A percentile compares a stretch with the other conserved stretches of the same genome.
These are phyloP conservation scores for Dysmachus trigonus DNA, from an alignment of 2,888 invertebrate genomes.

Conservation along the genomic window DNA sequence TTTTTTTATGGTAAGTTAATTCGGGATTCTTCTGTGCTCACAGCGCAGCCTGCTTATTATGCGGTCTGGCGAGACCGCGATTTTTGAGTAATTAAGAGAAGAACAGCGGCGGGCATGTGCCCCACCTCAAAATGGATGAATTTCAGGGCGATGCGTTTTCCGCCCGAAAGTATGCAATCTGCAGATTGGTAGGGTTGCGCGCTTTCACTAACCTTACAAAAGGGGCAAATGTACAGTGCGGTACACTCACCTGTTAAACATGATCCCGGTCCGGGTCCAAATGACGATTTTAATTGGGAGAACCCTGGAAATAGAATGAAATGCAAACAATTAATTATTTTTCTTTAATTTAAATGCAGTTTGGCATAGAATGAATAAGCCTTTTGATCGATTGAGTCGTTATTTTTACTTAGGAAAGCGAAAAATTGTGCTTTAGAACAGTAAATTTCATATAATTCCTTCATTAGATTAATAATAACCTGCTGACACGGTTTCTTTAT, in stretches of 20 bases:
- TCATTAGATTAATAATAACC: neutral
- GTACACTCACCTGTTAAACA: constrained; percentile 59
- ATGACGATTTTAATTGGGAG: constrained; percentile 60
- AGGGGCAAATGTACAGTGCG: neutral
- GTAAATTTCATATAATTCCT: neutral
- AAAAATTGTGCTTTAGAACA: neutral
- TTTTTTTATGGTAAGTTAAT: constrained; percentile 30
- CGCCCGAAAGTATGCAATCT: constrained; percentile 45
- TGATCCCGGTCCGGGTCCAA: constrained; percentile 56
- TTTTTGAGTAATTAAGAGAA: constrained; percentile 8
- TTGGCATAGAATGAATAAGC: neutral
- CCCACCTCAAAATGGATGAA: neutral
- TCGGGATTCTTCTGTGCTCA: constrained; percentile 8
- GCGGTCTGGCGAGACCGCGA: neutral
- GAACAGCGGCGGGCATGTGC: neutral
- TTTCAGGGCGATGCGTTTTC: neutral
- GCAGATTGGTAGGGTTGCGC: neutral
- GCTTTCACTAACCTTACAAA: neutral
- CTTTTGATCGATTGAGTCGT: neutral
- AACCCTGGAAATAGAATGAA: constrained; percentile 57
- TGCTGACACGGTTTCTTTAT: neutral
- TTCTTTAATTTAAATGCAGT: neutral
- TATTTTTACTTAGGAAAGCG: neutral
- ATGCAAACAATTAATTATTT: constrained; percentile 29
- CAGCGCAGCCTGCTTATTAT: neutral